These are phyloP conservation scores for Tenualosa thibaudeaui DNA, from an alignment of 2,797 vertebrate species.

Conservation along the genomic window DNA sequence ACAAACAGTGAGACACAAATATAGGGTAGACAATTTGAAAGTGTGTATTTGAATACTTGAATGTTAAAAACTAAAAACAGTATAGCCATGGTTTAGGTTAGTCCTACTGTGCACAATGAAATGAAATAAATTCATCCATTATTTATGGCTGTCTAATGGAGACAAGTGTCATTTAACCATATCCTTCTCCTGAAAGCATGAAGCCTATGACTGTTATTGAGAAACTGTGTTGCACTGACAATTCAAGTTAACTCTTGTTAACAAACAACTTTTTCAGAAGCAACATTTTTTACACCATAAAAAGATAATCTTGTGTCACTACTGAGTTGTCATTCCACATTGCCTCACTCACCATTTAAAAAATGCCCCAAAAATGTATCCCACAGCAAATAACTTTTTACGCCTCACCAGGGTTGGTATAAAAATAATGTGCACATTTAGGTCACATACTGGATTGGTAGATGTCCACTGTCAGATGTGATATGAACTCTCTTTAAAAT, in stretches of 20 bases:
- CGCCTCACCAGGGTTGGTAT: background rate
- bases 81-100: too few relatives aligned
- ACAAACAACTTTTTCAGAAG: background rate
- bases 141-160: background rate
- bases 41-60: background rate
- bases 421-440: background rate
- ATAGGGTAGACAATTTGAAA: background rate
- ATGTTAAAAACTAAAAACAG: background rate
- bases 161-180: background rate
- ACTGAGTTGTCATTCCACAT: background rate
- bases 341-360: too few relatives aligned
- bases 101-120: too few relatives aligned
- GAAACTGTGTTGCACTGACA: background rate
- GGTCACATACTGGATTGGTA: background rate
- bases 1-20: background rate
- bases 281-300: too few relatives aligned
- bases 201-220: background rate
- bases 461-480: background rate
- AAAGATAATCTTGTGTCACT: background rate
- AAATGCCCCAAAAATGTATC: too few relatives aligned
- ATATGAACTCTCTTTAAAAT: background rate
- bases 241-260: background rate
- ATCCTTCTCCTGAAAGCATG: background rate
- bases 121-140: background rate
- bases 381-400: background rate